Evolutionary conservation across 1,140 invertebrate species (phyloP).

Genomic region (Drosophila takahashii): DNA sequence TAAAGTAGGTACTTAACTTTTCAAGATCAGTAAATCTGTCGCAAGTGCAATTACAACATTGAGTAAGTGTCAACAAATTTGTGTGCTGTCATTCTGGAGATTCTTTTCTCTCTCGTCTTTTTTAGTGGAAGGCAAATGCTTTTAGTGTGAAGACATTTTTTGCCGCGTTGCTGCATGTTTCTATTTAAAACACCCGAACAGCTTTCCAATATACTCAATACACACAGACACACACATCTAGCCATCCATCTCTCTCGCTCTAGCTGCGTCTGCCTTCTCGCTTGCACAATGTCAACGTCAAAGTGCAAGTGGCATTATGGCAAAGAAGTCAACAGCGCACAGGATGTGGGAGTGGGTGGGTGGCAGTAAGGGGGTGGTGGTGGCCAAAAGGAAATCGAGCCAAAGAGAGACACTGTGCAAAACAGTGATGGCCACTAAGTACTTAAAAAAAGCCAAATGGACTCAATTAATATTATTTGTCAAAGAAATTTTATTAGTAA

Average conservation of each 20-base stretch:
- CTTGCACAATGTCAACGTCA: constrained; percentile 72
- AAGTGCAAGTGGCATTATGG: constrained; percentile 79
- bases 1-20: no score
- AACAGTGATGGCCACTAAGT: background rate
- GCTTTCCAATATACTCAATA: constrained; percentile 61
- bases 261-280: constrained; percentile 14
- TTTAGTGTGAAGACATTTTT: constrained; percentile 74
- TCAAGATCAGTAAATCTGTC: background rate
- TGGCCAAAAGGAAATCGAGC: constrained; percentile 20
- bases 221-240: constrained; percentile 18
- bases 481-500: no score
- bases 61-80: constrained; percentile 42
- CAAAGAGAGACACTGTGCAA: constrained; percentile 47
- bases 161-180: constrained; percentile 58
- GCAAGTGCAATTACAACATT: constrained; percentile 26
- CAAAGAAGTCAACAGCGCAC: constrained; percentile 65
- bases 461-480: no score
- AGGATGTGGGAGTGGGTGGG: constrained; percentile 13
- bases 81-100: constrained; percentile 13
- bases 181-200: constrained; percentile 64
- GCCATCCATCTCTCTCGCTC: constrained; percentile 16
- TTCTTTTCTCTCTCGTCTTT: constrained; percentile 5
- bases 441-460: background rate
- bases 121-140: constrained; percentile 56
- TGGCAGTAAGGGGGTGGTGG: background rate